Conservation (phyloP, 2,888 invertebrate species). For the Hermodice carunculata region DNA sequence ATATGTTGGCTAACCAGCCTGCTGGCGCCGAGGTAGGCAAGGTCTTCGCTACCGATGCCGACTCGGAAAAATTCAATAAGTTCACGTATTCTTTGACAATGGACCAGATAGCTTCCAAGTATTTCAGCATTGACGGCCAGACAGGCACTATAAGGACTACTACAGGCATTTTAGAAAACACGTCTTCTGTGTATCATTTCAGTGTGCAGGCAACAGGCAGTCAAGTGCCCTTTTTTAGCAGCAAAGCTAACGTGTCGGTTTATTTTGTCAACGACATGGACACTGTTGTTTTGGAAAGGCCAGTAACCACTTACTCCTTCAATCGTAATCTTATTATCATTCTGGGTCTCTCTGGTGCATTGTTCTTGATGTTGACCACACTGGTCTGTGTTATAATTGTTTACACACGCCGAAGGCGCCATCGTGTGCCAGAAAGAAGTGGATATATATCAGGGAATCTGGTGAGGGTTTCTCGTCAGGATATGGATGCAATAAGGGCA, state of each 20-base stretch:
- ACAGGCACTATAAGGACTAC: constrained; percentile 32
- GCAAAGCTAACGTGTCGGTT: constrained; percentile 34
- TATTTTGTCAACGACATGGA: constrained; percentile 37
- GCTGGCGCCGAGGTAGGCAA: constrained; percentile 22
- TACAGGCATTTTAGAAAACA: constrained; percentile 31
- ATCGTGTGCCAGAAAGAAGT: too few species aligned
- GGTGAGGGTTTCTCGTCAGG: too few species aligned
- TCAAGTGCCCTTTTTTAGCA: constrained; percentile 10
- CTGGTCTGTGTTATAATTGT: too few species aligned
- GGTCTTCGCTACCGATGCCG: constrained; percentile 34
- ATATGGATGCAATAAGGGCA: too few species aligned
- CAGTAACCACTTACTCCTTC: too few species aligned
- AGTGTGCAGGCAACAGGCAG: constrained; percentile 20
- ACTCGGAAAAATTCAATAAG: constrained; percentile 22
- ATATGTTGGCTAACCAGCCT: constrained; percentile 30
- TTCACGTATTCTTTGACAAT: constrained; percentile 27
- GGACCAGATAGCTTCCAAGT: neutral
- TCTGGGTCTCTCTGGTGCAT: too few species aligned
- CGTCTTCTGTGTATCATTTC: constrained; percentile 26
- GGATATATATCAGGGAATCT: too few species aligned
- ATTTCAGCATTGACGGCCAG: constrained; percentile 26
- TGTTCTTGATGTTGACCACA: too few species aligned
- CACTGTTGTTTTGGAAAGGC: too few species aligned
- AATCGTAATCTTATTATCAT: too few species aligned
- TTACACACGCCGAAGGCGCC: too few species aligned